Conservation (phyloP, 2,888 invertebrate species). For the Melolontha melolontha region DNA sequence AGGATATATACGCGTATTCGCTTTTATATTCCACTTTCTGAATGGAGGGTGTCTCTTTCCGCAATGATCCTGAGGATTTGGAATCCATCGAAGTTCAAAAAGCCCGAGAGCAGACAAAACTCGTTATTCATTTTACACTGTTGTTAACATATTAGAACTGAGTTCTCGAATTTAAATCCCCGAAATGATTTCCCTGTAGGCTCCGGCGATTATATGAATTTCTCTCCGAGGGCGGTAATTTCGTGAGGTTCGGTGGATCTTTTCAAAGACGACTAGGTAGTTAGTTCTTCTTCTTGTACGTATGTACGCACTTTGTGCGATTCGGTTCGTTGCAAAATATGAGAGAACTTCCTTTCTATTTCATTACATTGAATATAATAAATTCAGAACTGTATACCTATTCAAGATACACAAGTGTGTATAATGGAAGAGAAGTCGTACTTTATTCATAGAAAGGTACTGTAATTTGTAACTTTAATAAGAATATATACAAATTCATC, state of each 20-base stretch:
- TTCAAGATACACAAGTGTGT: too few relatives aligned
- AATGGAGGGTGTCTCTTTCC: neutral
- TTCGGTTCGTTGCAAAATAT: constrained; percentile 50
- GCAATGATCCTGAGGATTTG: constrained; percentile 45
- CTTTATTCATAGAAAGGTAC: too few relatives aligned
- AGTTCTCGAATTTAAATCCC: constrained; percentile 56
- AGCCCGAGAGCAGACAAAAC: constrained; percentile 37
- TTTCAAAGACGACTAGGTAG: constrained; percentile 22
- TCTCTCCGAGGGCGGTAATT: constrained; percentile 54
- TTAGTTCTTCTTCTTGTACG: too few relatives aligned
- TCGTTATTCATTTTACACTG: constrained; percentile 48
- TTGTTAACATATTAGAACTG: constrained; percentile 51
- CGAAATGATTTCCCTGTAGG: constrained; percentile 57
- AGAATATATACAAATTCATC: too few relatives aligned
- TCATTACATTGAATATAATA: constrained; percentile 52
- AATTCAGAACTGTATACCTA: constrained; percentile 43
- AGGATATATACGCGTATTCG: too few relatives aligned
- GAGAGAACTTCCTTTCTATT: constrained; percentile 51
- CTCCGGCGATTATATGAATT: constrained; percentile 53
- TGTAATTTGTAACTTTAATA: too few relatives aligned
- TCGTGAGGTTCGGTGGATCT: constrained; percentile 49
- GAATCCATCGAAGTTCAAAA: constrained; percentile 47
- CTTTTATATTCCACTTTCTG: too few relatives aligned
- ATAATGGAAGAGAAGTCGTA: too few relatives aligned
- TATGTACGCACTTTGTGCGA: constrained; percentile 55